These are phyloP conservation scores for Corythaixoides concolor DNA, from an alignment of 2,113 vertebrate species.

Conservation along the genomic window DNA sequence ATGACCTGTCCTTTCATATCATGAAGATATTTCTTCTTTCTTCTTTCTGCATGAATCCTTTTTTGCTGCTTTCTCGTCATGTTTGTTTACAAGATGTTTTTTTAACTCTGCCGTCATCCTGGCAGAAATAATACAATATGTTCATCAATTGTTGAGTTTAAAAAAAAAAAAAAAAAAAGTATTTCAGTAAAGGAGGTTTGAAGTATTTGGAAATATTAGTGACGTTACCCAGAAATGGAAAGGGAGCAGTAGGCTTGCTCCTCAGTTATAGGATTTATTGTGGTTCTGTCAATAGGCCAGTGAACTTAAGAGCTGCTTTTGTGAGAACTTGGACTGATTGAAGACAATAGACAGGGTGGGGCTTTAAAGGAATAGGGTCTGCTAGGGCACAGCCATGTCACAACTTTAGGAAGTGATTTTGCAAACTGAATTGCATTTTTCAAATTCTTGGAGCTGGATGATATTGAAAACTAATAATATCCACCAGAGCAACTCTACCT, in stretches of 20 bases:
- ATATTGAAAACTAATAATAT: neutral
- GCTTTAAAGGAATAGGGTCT: neutral
- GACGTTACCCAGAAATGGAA: neutral
- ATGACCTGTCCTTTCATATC: neutral
- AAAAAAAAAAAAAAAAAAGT: neutral
- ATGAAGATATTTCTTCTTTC: neutral
- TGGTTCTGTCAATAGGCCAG: neutral
- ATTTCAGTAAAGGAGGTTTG: neutral
- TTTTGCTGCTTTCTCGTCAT: neutral
- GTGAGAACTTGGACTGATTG: neutral
- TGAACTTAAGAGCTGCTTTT: neutral
- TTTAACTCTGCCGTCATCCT: neutral
- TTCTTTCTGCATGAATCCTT: neutral
- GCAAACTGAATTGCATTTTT: neutral
- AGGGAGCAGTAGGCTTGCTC: neutral
- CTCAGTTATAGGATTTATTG: neutral
- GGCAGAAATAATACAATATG: neutral
- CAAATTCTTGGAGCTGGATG: neutral
- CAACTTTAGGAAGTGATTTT: neutral
- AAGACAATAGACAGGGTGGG: neutral
- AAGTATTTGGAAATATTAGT: neutral
- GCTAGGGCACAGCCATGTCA: neutral
- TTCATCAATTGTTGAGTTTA: neutral
- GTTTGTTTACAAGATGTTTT: neutral
- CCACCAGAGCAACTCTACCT: neutral